Base-by-base conservation (phyloP, 2,888 invertebrate genomes). In the Hipparchia semele region DNA sequence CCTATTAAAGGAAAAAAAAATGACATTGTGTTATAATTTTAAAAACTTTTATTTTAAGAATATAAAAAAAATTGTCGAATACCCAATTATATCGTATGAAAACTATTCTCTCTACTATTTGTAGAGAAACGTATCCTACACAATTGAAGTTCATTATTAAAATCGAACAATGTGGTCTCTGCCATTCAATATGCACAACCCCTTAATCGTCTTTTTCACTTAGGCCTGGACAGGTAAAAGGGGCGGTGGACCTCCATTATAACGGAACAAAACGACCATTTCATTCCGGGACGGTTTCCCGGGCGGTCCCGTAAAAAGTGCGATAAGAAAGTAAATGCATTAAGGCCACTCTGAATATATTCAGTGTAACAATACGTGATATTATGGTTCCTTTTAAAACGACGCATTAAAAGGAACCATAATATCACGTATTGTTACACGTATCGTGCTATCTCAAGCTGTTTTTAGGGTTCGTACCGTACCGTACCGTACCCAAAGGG, bases 221-320 rank as follows among this genome's bases (percentile, higher is more conserved):
- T 74, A 72, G 64, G 51, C 54, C 59, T 53, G 69, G 71, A 68
- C 75, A 75, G 75, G 75, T 75, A 74, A 70, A 77, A 75, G 72
- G 72, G 75, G 58, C 65, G 72, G 62, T 71, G 58, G 69, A 73
- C 66, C 71, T 46, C 72, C 72, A 68, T 77, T 76, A 74, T 64
- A 73, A 67, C 64, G 71, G 72, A 56, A 71, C 71, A 64, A 71
- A 74, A 74, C 76, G 72, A 70, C 74, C 69, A 70, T 74, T 75
- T 71, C 72, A 71, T 75, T 76, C 75, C 71, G 70, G 68, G 64
- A 60, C 59, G 8, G 68, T 71, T 74, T 77, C 74, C 72, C 74
- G 75, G 73, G 70, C 72, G 74, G 77, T 75, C 77, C 73, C 72
- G 74, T 74, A 76, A 75, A 75, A 75, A 74, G 62, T 71, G 33